Evolutionary conservation across 1,140 invertebrate genomes (phyloP), one percentile per base, ranked within the genome.

Genomic region (Antheraea pernyi): DNA sequence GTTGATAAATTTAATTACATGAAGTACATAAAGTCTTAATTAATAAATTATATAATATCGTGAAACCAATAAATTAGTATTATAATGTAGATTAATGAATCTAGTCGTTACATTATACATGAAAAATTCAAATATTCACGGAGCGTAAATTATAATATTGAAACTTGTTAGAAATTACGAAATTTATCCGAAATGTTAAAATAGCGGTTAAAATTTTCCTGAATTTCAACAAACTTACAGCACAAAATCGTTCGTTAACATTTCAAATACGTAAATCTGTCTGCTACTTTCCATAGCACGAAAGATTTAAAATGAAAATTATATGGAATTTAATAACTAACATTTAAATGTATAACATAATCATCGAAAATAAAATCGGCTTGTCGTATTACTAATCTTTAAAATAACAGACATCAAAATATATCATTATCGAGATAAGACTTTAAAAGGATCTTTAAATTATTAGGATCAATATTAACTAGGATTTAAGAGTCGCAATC

Each of bases 261-360:
- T n/a, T 63, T 37, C 61, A 63, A 63, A 63, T 63, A 13, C 18
- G 11, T 16, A 63, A 63, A 22, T 63, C 61, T 0, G 61, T 63
- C 61, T 30, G 30, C 30, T 0, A 63, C 22, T 13, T 13, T 63
- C 61, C 30, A 18, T 63, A 36, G 11, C 22, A 63, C 61, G 36
- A 63, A 30, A n/a, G n/a, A n/a, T n/a, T n/a, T n/a, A 4, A 60
- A 62, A 62, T 36, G 22, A 62, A 62, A 2, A 36, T 63, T 13
- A 61, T 19, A 22, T 30, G 16, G 1, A 53, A 13, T 53, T 53
- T 53, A 53, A 53, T 11, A 11, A 53, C 2, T 13, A 53, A 16
- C 16, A 53, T 53, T 53, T 5, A 2, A 53, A 16, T 53, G n/a
- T n/a, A 13, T 11, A 16, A 53, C 16, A 11, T n/a, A 53, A n/a